These are phyloP conservation scores for Psammodynastes pulverulentus DNA, from an alignment of 2,113 vertebrate species.

Conservation along the genomic window DNA sequence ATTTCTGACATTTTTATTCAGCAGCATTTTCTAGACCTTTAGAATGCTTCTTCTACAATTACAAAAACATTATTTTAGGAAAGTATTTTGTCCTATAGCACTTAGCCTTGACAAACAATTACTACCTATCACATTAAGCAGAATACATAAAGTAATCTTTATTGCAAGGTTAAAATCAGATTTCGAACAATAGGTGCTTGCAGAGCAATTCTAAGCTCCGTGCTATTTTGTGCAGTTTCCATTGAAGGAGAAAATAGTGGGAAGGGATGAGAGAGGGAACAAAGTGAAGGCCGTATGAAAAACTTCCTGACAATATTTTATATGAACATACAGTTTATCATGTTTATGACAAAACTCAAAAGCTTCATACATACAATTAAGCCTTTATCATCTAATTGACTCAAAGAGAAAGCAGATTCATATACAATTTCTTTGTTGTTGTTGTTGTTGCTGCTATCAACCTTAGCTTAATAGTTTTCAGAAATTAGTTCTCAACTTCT, in stretches of 20 bases:
- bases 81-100: slow-evolving; percentile 61
- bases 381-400: slow-evolving; percentile 37
- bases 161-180: slow-evolving; percentile 75
- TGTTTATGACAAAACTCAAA: slow-evolving; percentile 40
- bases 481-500: background rate
- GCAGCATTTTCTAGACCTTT: slow-evolving; percentile 36
- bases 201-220: slow-evolving; percentile 65
- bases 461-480: background rate
- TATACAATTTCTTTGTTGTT: background rate
- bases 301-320: slow-evolving; percentile 49
- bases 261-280: slow-evolving; percentile 29
- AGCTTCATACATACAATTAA: slow-evolving; percentile 36
- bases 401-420: background rate
- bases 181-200: slow-evolving; percentile 72
- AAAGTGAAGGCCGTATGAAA: slow-evolving; percentile 66
- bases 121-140: slow-evolving; percentile 65
- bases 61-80: slow-evolving; percentile 62
- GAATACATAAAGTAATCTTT: slow-evolving; percentile 70
- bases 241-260: slow-evolving; percentile 29
- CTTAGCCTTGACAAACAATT: slow-evolving; percentile 77
- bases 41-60: slow-evolving; percentile 57
- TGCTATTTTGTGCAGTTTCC: slow-evolving; percentile 60
- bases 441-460: background rate
- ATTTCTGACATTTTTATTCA: slow-evolving; percentile 41
- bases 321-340: slow-evolving; percentile 39